Percentiles rank a stretch among this genome's conserved stretches.
Conservation (phyloP, 2,888 invertebrate species). For the Resseliella maxima region DNA sequence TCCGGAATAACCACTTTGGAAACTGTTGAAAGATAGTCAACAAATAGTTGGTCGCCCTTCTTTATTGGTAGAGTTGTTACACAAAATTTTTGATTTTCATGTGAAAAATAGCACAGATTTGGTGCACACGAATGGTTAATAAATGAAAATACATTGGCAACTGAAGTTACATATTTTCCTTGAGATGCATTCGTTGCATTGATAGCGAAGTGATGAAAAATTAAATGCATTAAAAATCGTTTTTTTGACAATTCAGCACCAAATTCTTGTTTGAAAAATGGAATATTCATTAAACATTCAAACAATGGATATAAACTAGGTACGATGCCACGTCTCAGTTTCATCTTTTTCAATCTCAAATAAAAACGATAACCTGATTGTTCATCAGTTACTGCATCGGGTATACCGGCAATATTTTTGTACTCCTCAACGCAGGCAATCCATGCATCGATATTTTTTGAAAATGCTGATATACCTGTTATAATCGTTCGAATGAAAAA, state of each 20-base stretch:
- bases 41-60: conserved; percentile 24
- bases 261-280: background rate
- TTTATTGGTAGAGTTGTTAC: background rate
- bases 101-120: background rate
- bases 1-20: too few relatives aligned
- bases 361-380: background rate
- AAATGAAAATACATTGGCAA: background rate
- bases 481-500: background rate
- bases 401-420: background rate
- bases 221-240: conserved; percentile 1
- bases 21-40: background rate
- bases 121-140: conserved; percentile 53
- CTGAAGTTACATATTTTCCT: background rate
- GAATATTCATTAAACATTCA: background rate
- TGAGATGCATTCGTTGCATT: background rate
- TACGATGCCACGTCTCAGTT: background rate
- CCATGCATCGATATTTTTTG: background rate
- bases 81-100: background rate
- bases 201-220: background rate
- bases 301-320: background rate
- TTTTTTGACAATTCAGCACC: background rate
- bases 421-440: conserved; percentile 7
- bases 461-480: background rate
- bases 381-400: background rate
- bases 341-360: background rate